phyloP scores from a whole-genome alignment of 1,140 invertebrate species.

The Dinothrombium tinctorium region DNA sequence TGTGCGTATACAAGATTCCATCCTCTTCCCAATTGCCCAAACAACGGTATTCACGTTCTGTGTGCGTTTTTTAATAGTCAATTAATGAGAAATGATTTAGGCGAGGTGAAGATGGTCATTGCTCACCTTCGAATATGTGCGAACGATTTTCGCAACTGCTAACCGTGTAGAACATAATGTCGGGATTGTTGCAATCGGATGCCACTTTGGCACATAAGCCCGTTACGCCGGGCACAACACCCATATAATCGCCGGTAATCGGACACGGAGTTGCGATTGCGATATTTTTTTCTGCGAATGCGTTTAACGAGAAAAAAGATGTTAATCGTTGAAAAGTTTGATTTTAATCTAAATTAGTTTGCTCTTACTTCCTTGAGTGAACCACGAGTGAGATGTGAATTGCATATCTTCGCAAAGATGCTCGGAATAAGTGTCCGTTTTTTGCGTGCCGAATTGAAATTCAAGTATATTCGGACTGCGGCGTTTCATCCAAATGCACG shows the following conservation, averaged over 20 bases:
- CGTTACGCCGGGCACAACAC: slow-evolving; percentile 35
- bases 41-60: slow-evolving; percentile 41
- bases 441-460: slow-evolving; percentile 31
- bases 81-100: background rate
- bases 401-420: slow-evolving; percentile 25
- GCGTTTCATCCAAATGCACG: slow-evolving; percentile 35
- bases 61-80: background rate
- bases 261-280: slow-evolving; percentile 34
- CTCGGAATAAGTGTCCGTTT: slow-evolving; percentile 14
- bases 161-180: slow-evolving; percentile 45
- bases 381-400: slow-evolving; percentile 29
- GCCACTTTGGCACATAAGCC: slow-evolving; percentile 42
- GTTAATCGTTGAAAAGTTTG: background rate
- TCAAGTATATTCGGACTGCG: slow-evolving; percentile 38
- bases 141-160: slow-evolving; percentile 30
- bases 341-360: background rate
- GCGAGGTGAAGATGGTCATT: background rate
- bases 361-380: slow-evolving; percentile 36
- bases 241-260: slow-evolving; percentile 39
- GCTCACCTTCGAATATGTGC: slow-evolving; percentile 39
- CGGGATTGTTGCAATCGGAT: slow-evolving; percentile 39
- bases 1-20: slow-evolving; percentile 39
- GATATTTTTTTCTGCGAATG: slow-evolving; percentile 24
- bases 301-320: background rate
- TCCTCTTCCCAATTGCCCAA: slow-evolving; percentile 43